Percentiles rank a stretch among this genome's conserved stretches.
phyloP scores from a whole-genome alignment of 2,888 invertebrate genomes.

The Gymnocheta viridis region DNA sequence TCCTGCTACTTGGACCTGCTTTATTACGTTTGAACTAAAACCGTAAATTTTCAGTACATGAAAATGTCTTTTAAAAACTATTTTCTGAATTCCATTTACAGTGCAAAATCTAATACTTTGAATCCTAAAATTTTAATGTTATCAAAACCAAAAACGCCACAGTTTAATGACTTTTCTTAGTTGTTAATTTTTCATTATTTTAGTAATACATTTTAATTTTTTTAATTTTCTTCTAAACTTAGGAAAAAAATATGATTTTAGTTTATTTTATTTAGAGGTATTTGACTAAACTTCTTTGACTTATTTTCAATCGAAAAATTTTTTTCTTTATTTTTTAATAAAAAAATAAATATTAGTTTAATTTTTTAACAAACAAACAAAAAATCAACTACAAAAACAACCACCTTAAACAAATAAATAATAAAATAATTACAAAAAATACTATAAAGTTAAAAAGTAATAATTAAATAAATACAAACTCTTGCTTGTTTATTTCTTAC shows the following conservation, averaged over 20 bases:
- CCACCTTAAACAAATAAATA: conserved; percentile 61
- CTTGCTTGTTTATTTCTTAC: conserved; percentile 63
- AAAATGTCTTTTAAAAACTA: neutral
- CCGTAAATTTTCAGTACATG: neutral
- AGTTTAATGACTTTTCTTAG: neutral
- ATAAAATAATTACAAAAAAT: conserved; percentile 67
- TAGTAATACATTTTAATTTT: neutral
- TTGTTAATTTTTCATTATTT: conserved; percentile 16
- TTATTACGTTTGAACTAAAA: neutral
- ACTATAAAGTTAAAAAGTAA: conserved; percentile 60
- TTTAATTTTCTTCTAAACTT: neutral
- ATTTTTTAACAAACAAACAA: conserved; percentile 57
- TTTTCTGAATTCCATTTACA: neutral
- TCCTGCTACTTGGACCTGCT: too few species aligned
- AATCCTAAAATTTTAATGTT: neutral
- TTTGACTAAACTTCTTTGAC: neutral
- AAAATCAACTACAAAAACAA: conserved; percentile 69
- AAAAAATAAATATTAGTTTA: conserved; percentile 56
- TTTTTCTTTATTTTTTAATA: conserved; percentile 30
- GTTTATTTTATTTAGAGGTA: neutral
- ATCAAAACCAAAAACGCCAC: conserved; percentile 24
- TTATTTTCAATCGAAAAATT: neutral
- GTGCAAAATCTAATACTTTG: neutral
- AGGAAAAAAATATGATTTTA: conserved; percentile 12
- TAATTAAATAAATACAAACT: conserved; percentile 51